A percentile compares a stretch with the other conserved stretches of the same genome.
Conservation (phyloP, 1,140 invertebrate genomes). For the Brachionus paranguensis region DNA sequence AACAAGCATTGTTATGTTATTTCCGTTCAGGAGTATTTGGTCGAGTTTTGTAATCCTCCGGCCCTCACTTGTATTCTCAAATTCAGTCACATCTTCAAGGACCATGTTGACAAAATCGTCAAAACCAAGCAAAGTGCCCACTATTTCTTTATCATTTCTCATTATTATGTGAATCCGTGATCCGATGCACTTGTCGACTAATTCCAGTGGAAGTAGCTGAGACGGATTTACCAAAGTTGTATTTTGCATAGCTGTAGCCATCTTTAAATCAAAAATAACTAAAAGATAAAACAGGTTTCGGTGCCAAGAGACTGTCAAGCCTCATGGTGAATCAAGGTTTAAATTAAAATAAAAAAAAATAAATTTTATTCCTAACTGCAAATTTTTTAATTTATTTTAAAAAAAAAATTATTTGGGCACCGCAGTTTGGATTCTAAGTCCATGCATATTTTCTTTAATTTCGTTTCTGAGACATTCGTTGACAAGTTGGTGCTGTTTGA, state of each 20-base stretch:
- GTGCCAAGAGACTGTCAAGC: neutral
- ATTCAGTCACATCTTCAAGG: constrained; percentile 35
- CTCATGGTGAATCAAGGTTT: neutral
- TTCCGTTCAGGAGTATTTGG: constrained; percentile 95
- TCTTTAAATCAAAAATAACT: neutral
- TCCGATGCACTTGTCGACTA: constrained; percentile 99
- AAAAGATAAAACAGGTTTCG: neutral
- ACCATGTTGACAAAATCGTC: constrained; percentile 86
- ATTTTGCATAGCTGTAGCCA: constrained; percentile 1
- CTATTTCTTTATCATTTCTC: constrained; percentile 99
- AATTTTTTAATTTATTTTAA: neutral
- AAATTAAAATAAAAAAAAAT: neutral
- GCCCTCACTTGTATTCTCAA: constrained; percentile 89
- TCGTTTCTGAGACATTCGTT: constrained; percentile 25
- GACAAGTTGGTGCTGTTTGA: constrained; percentile 35
- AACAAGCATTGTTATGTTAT: constrained; percentile 82
- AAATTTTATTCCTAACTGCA: neutral
- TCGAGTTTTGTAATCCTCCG: constrained; percentile 91
- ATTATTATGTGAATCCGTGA: constrained; percentile 98
- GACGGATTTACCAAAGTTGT: constrained; percentile 6
- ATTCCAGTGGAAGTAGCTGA: constrained; percentile 61
- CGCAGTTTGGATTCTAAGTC: constrained; percentile 31
- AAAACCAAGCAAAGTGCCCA: constrained; percentile 91
- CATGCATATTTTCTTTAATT: constrained; percentile 35
- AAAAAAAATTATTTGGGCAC: neutral